These are phyloP conservation scores for Sycophaga agraensis DNA, from an alignment of 1,140 invertebrate genomes.

Conservation along the genomic window DNA sequence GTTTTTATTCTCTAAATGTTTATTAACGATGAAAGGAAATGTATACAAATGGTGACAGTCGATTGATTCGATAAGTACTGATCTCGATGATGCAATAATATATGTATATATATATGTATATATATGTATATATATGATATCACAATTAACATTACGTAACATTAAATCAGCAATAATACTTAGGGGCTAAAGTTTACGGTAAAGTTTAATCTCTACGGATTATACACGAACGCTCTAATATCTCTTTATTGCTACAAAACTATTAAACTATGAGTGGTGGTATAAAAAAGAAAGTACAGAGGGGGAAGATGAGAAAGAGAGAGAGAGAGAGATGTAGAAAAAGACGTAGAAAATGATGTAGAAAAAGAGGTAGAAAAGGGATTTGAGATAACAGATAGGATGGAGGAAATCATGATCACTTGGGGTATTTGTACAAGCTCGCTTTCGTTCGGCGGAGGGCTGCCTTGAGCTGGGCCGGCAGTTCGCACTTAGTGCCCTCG, in stretches of 20 bases:
- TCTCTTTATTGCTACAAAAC: too few relatives aligned
- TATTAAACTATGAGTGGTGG: too few relatives aligned
- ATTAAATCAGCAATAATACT: conserved; percentile 14
- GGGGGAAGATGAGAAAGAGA: too few relatives aligned
- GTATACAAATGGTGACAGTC: conserved; percentile 1
- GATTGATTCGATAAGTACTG: not conserved
- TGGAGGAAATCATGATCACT: too few relatives aligned
- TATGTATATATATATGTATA: not conserved
- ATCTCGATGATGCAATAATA: not conserved
- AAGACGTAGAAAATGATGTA: too few relatives aligned
- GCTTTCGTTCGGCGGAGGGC: conserved; percentile 7
- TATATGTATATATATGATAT: conserved; percentile 1
- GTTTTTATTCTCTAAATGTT: too few relatives aligned
- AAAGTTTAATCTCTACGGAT: too few relatives aligned
- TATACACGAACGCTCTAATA: too few relatives aligned
- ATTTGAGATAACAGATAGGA: too few relatives aligned
- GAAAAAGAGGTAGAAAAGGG: too few relatives aligned
- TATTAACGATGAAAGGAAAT: conserved; percentile 1
- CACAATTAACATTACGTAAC: conserved; percentile 13
- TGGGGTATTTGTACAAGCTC: conserved; percentile 23
- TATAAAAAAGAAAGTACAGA: too few relatives aligned
- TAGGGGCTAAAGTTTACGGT: not conserved
- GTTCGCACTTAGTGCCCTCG: conserved; percentile 44
- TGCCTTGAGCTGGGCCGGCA: conserved; percentile 5
- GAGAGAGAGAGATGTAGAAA: too few relatives aligned